Conservation (phyloP, 2,113 vertebrate genomes). For the Dicentrarchus labrax region DNA sequence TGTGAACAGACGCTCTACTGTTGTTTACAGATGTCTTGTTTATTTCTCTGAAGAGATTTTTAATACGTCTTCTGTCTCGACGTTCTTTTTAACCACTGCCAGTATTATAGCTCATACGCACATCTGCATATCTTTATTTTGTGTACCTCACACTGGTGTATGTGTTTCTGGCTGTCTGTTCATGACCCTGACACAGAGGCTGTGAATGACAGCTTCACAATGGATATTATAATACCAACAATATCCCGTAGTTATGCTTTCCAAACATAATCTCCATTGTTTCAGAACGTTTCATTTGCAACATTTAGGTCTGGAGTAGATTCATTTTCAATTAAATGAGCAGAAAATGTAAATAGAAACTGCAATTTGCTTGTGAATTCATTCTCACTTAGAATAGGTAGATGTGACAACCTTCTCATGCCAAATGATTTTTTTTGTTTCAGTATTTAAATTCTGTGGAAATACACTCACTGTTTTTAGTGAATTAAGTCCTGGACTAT, state of each 20-base stretch:
- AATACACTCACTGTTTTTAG: constrained; percentile 29
- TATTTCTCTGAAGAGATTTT: constrained; percentile 46
- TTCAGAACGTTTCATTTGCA: constrained; percentile 46
- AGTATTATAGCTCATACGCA: constrained; percentile 1
- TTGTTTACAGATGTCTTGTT: constrained; percentile 65
- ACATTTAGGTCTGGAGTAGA: constrained; percentile 1
- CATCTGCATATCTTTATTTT: constrained; percentile 19
- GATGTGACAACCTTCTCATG: constrained; percentile 60
- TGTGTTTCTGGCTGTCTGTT: constrained; percentile 22
- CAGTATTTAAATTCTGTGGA: constrained; percentile 28
- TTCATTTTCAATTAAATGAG: constrained; percentile 49
- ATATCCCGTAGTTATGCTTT: constrained; percentile 13
- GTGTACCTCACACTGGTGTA: background rate
- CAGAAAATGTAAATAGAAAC: constrained; percentile 33
- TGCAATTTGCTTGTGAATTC: constrained; percentile 8
- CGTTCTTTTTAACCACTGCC: constrained; percentile 18
- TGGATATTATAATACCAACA: constrained; percentile 14
- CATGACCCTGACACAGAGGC: constrained; percentile 5
- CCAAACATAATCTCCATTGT: constrained; percentile 44
- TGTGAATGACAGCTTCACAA: constrained; percentile 44
- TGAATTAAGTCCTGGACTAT: constrained; percentile 10
- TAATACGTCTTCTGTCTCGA: constrained; percentile 25
- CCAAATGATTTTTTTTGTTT: constrained; percentile 22
- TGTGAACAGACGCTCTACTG: constrained; percentile 43
- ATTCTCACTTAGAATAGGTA: constrained; percentile 27